phyloP scores from a whole-genome alignment of 1,140 invertebrate species.

The Atta cephalotes region DNA sequence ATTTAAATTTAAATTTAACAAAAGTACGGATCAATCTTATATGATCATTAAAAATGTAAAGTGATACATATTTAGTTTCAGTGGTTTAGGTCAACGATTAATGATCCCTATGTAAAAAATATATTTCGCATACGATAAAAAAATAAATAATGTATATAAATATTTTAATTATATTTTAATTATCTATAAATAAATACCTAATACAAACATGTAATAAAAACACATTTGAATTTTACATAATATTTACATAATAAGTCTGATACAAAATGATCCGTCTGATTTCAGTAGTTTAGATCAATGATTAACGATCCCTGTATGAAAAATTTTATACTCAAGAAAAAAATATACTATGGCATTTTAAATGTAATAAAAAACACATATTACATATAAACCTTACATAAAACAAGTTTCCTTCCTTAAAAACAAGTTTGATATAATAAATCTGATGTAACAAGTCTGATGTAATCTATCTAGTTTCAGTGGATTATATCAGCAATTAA shows the following conservation, averaged over 20 bases:
- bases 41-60: not conserved
- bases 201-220: not conserved
- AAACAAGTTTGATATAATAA: not conserved
- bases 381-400: not conserved
- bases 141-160: not conserved
- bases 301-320: not conserved
- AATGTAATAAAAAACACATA: not conserved
- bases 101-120: not conserved
- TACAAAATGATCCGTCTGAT: not conserved
- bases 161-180: too few relatives aligned
- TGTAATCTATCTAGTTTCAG: not conserved
- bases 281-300: not conserved
- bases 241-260: not conserved
- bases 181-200: not conserved
- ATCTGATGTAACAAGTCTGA: too few relatives aligned
- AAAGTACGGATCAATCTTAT: not conserved
- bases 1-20: constrained; percentile 8
- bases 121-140: not conserved
- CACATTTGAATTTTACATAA: not conserved
- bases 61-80: not conserved
- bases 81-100: not conserved
- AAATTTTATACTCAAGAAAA: not conserved
- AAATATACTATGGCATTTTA: not conserved
- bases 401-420: not conserved
- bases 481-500: not conserved